Evolutionary conservation across 2,797 vertebrate genomes (phyloP), one percentile per base, ranked within the genome.

Genomic region (Tapirus indicus): DNA sequence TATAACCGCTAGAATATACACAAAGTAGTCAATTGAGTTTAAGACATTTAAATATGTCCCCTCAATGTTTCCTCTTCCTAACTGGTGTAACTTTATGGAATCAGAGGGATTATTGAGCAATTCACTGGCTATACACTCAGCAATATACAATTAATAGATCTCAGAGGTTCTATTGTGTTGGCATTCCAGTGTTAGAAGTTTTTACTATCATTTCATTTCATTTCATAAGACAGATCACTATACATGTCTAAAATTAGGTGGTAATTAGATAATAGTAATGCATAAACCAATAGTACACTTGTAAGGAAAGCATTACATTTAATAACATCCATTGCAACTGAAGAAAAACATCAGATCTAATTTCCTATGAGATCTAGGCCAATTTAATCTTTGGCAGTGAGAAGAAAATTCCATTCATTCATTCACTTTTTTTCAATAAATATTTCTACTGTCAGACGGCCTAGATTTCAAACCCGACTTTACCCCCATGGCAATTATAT

Each of bases 251-350:
- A 95, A 94, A 82, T 68, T 88, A 90, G 52, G 77, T 68, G 35
- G 13, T 92, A 96, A 97, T 87, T 96, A 96, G 69, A 88, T 96
- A 94, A 93, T 17, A 75, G 54, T 69, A 94, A 92, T 41, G 68
- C 29, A 68, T 88, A 88, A 96, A 79, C 38, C 82, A 93, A 54
- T 85, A 95, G 29, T 94, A 85, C 13, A 85, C 18, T 49, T 92
- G 84, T 88, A 95, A 17, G 27, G 14, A 91, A 94, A 96, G 47
- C 58, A 94, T 68, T 95, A 74, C 88, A 92, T 93, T 92, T 96
- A 91, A 90, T 95, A 88, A 74, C 35, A 56, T 71, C 54, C 18
- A 71, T 7, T 92, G 58, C n/a, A 54, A 49, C 64, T 66, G 58
- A 97, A 85, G 77, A 91, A 71, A 89, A 29, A 8, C 60, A 88